phyloP scores from a whole-genome alignment of 2,797 vertebrate species.

The Manis javanica region DNA sequence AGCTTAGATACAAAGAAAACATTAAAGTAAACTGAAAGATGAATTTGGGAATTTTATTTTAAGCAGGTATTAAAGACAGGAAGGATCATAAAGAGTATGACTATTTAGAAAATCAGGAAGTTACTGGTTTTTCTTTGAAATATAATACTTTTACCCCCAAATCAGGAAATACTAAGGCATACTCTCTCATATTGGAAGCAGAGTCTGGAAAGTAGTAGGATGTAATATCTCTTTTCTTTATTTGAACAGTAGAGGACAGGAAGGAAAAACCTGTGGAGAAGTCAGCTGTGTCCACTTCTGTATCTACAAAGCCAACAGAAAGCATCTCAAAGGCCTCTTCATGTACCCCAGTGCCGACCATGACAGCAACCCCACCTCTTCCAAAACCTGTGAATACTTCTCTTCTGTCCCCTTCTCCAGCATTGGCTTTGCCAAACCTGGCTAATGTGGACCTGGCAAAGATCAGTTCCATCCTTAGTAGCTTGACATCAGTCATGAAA shows the following conservation, averaged over 20 bases:
- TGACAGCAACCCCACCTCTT: slow-evolving; percentile 67
- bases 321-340: slow-evolving; percentile 76
- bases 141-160: neutral
- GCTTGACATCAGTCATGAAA: slow-evolving; percentile 97
- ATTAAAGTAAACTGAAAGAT: slow-evolving; percentile 24
- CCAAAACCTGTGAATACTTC: slow-evolving; percentile 78
- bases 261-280: slow-evolving; percentile 89
- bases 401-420: slow-evolving; percentile 71
- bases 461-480: slow-evolving; percentile 98
- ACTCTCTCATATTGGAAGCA: slow-evolving; percentile 24
- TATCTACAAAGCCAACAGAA: slow-evolving; percentile 74
- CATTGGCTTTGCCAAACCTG: slow-evolving; percentile 90
- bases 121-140: slow-evolving; percentile 18
- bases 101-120: neutral
- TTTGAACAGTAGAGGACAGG: slow-evolving; percentile 89
- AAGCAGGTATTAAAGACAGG: neutral
- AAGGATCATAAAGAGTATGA: neutral
- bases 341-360: neutral
- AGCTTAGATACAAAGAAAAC: slow-evolving; percentile 34
- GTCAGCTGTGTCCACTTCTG: slow-evolving; percentile 54
- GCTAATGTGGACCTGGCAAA: slow-evolving; percentile 98
- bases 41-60: neutral
- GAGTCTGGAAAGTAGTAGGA: neutral
- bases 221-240: slow-evolving; percentile 36
- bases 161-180: neutral